A percentile compares a stretch with the other conserved stretches of the same genome.
Evolutionary conservation across 2,888 invertebrate species (phyloP).

Genomic region (Melieria picta): DNA sequence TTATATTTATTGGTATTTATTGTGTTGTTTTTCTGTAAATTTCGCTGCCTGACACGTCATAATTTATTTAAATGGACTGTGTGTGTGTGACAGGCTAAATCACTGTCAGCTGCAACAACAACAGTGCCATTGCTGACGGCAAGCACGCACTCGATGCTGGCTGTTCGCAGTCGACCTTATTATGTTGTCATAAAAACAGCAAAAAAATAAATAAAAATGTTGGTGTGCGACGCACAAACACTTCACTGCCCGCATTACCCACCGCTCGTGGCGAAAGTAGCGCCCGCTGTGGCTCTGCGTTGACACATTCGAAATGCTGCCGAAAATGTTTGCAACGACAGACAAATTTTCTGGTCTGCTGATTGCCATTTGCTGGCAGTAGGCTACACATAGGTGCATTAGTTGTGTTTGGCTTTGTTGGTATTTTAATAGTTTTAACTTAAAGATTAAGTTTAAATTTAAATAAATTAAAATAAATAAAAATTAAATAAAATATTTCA

Average conservation of each 20-base stretch:
- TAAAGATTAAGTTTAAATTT: too few species aligned
- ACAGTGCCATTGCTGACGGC: too few species aligned
- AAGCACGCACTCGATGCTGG: too few species aligned
- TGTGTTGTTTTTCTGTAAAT: too few species aligned
- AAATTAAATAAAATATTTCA: too few species aligned
- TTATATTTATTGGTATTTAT: too few species aligned
- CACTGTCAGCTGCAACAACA: background rate
- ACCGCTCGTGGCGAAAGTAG: background rate
- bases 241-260: background rate
- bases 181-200: too few species aligned
- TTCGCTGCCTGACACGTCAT: background rate
- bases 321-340: conserved; percentile 14
- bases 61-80: conserved; percentile 12
- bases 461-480: too few species aligned
- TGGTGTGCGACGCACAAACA: too few species aligned
- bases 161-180: too few species aligned
- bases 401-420: conserved; percentile 28
- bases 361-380: conserved; percentile 17
- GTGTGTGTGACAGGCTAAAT: conserved; percentile 32
- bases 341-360: conserved; percentile 10
- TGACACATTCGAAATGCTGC: background rate
- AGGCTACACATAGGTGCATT: background rate
- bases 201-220: too few species aligned
- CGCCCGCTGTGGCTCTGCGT: background rate
- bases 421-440: too few species aligned